Evolutionary conservation across 2,797 vertebrate genomes (phyloP), one percentile per base, ranked within the genome.

Genomic region (Epinephelus awoara): DNA sequence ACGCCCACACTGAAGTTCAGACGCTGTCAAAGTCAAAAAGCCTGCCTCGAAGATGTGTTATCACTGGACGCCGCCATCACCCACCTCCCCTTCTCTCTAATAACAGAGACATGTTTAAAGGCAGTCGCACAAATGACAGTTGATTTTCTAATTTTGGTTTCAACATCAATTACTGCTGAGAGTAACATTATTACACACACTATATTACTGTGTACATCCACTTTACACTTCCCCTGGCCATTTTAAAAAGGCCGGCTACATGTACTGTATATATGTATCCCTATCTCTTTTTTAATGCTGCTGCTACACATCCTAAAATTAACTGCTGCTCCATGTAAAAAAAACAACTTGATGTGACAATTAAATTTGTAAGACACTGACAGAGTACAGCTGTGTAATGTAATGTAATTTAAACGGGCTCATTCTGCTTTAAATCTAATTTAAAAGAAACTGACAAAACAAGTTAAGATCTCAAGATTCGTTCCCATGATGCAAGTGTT

Each of bases 21-120:
- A 18, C 5, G 25, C 5, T 0, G 6, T 51, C 18, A 64, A 47
- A 67, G 58, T 77, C 25, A 14, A 59, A 42, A 51, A 67, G 34
- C 25, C 47, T 64, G 63, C 63, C 15, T 54, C 10, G 12, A 40
- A 51, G 66, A 73, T 42, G 57, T 18, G 64, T 19, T 52, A 59
- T 73, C 73, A 73, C 29, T 38, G 61, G 66, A 44, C 19, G 13
- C 29, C 49, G 6, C 18, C 42, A 46, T 54, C 79, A 23, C 21
- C 27, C 44, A 46, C 71, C 40, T 44, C 18, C 4, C 23, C 44
- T 27, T 71, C 49, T 42, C 19, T 72, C 42, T 40, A 21, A 49
- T 17, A 49, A 49, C 1, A 49, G 17, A 49, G 47, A 6, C 47
- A 49, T 19, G 17, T 49, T 49, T 18, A 49, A 18, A 18, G 17